Evolutionary conservation across 2,888 invertebrate genomes (phyloP), one percentile per base, ranked within the genome.

Genomic region (Chirona hameri): DNA sequence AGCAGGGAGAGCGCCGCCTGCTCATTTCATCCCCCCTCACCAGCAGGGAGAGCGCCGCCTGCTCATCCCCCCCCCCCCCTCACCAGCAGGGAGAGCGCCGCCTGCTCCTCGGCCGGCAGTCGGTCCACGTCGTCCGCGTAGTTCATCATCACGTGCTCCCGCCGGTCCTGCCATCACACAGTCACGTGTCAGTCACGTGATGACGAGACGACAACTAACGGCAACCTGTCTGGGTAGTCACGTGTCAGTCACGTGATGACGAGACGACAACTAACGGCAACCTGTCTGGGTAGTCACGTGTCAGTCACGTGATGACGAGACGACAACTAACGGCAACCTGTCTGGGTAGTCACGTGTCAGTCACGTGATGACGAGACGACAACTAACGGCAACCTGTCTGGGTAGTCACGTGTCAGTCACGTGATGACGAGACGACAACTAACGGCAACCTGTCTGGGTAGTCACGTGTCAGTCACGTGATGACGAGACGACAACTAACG

Each of bases 71-170:
- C 52, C 12, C 52, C 18, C 52, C 52, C 52, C 1, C 84, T 84
- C 88, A 95, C 95, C 88, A 96, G 93, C 86, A 94, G 90, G 81
- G 95, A 93, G 85, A 95, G 90, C 21, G 94, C 93, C 86, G 91
- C 91, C 88, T 96, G 96, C 87, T 96, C 95, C 81, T 92, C 91
- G 0, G 90, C 88, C 52, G 93, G 91, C 86, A 92, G 91, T 85
- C 91, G 89, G 88, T 97, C 96, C 85, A 96, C 92, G 87, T 92
- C 91, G 87, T 92, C 92, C 57, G 95, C 94, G 88, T 93, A 95
- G 88, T 94, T 94, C 93, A 96, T 95, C 85, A 97, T 90, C 85
- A 94, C 92, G 89, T 97, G 96, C 86, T 95, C 94, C 85, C 93
- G 91, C 84, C 97, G 91, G 89, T 97, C 96, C 90, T 96, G 96